Conservation (phyloP, 2,113 vertebrate species). For the Chelonoidis abingdonii region DNA sequence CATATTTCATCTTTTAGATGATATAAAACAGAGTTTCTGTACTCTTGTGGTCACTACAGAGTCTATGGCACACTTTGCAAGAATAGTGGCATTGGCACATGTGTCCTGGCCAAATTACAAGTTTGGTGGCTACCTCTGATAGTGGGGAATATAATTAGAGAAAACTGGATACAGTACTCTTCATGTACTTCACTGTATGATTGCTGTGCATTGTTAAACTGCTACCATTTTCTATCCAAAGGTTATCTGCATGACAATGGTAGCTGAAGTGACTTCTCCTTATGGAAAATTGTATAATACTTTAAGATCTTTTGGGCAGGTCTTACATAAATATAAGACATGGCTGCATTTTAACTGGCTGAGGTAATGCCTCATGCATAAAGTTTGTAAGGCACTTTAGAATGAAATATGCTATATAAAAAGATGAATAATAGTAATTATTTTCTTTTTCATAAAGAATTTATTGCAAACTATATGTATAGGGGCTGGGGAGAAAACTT, state of each 20-base stretch:
- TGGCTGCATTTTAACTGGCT: background rate
- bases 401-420: background rate
- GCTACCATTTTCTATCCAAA: background rate
- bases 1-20: background rate
- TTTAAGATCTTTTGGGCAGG: background rate
- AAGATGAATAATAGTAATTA: background rate
- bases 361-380: background rate
- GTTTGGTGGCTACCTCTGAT: background rate
- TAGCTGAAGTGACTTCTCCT: background rate
- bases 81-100: background rate
- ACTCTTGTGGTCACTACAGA: background rate
- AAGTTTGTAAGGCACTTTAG: background rate
- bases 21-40: background rate
- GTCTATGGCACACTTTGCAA: background rate
- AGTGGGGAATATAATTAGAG: background rate
- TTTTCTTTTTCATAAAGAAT: background rate
- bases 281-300: background rate
- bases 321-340: background rate
- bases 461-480: background rate
- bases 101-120: background rate
- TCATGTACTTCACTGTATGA: background rate
- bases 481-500: conserved; percentile 35
- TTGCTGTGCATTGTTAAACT: background rate
- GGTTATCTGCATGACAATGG: accelerated
- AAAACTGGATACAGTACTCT: background rate